phyloP scores from a whole-genome alignment of 1,140 invertebrate species.

The Bursaphelenchus mucronatus region DNA sequence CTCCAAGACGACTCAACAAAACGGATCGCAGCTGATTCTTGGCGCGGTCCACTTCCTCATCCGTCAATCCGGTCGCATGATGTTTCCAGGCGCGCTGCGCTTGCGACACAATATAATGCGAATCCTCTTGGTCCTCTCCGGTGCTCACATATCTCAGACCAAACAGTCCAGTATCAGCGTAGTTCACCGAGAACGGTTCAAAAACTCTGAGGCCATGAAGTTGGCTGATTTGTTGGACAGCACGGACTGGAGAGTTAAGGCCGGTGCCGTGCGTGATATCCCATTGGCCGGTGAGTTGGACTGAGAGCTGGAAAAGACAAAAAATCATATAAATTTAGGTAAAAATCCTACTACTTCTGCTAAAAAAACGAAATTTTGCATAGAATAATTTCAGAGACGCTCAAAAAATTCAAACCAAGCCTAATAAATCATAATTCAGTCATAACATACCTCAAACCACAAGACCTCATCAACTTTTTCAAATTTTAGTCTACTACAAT shows the following conservation, averaged over 20 bases:
- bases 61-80: conserved; percentile 35
- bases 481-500: conserved; percentile 60
- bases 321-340: not conserved
- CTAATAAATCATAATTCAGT: too few relatives aligned
- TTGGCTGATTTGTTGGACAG: conserved; percentile 75
- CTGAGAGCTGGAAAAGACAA: conserved; percentile 28
- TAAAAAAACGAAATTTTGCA: not conserved
- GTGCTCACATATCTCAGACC: conserved; percentile 38
- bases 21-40: conserved; percentile 36
- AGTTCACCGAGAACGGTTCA: conserved; percentile 98
- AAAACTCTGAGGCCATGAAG: conserved; percentile 71
- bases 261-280: conserved; percentile 80
- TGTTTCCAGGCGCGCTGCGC: conserved; percentile 43
- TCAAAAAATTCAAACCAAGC: too few relatives aligned
- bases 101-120: not conserved
- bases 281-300: conserved; percentile 64
- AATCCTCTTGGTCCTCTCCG: conserved; percentile 22
- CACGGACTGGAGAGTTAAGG: conserved; percentile 76
- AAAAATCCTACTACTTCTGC: not conserved
- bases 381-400: conserved; percentile 63
- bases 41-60: conserved; percentile 44
- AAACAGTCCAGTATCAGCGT: conserved; percentile 63
- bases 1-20: conserved; percentile 35
- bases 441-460: too few relatives aligned
- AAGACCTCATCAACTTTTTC: too few relatives aligned